Base-by-base conservation (phyloP, 2,113 vertebrate species). In the Suricata suricatta region DNA sequence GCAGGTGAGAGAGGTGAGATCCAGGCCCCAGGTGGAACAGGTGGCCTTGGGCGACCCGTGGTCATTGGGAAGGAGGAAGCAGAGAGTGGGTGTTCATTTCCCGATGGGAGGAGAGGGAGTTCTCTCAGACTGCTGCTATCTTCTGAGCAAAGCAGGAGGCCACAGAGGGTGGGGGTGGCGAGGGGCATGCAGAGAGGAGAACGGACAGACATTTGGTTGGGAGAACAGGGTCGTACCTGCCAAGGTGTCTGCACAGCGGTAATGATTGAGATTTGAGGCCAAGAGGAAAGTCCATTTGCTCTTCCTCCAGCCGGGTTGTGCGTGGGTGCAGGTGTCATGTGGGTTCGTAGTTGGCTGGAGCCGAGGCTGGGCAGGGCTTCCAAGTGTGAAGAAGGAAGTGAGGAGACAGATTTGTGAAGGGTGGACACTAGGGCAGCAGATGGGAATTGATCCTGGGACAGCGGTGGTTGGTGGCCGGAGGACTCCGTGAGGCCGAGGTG, bases 191-290 rank as follows among this genome's bases (percentile, higher is more conserved):
- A 47, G 76, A 44, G 35, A 83, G 77, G 69, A 92, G 25, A 52
- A 41, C 41, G 29, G 57, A 63, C 9, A 15, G 47, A 21, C 8
- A 2, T 38, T 29, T 60, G 66, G 63, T 63, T 82, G 57, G 63
- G 71, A 57, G 79, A 47, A 54, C 0, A 5, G 14, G 44, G 25
- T 76, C 14, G 38, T 44, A 25, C 38, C 1, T 1, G 25, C 72
- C 72, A 7, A 76, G 72, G 25, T 7, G 15, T 2, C 38, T 29
- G 47, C 35, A 13, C 38, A 5, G 25, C 0, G 0, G 29, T 4
- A 3, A 5, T 29, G 21, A 50, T 1, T 52, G 64, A 54, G 64
- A 15, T 4, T 6, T 1, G 27, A 80, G 63, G 52, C 72, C 47
- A 1, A 23, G 80, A 71, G 47, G 92, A 27, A 82, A 66, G 38